Base-by-base conservation (phyloP, 1,140 invertebrate species). In the Lasioglossum baleicum region DNA sequence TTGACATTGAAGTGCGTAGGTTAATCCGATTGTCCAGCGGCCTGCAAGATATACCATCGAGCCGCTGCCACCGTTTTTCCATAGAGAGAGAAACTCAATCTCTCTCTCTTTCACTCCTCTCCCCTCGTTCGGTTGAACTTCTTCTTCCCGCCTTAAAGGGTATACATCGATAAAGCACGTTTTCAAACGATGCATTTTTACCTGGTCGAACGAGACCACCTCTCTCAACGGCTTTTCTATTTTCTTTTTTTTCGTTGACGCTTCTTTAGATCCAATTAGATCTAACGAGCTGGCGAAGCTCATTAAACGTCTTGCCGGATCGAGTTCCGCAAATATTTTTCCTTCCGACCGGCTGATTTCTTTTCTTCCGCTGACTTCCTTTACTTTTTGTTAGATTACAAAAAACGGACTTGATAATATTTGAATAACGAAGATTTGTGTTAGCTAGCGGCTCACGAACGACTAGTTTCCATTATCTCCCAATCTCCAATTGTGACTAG, bases 1-100 rank as follows among this genome's bases (percentile, higher is more conserved):
- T 40, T 77, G 76, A 75, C 75, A 82, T 84, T 80, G 75, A 83
- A 66, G 69, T 84, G 83, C 87, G 83, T 87, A 86, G 85, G 87
- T 74, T 87, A 88, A 87, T 86, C 77, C 68, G 81, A 88, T 87
- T 87, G 83, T 65, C 35, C 44, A 53, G 22, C 56, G 51, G 31
- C 69, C 65, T 61, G 26, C 17, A 69, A 48, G 53, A 72, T 76
- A 58, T 67, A 83, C 66, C 61, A 66, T 61, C 73, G 17, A 40
- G 44, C 61, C 76, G 31, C 40, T 17, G 65, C 44, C 44, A 63
- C 42, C 40, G 66, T 68, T 75, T 65, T 40, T 58, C 42, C 61
- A 4, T 15, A 17, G 64, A 22, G 78, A 58, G 64, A 17, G 71
- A 68, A 75, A 68, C 40, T 68, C 64, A 4, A 1, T 35, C 5